These are phyloP conservation scores for Patiria pectinifera DNA, from an alignment of 53 echinoderm and acorn worm genomes.

Conservation along the genomic window DNA sequence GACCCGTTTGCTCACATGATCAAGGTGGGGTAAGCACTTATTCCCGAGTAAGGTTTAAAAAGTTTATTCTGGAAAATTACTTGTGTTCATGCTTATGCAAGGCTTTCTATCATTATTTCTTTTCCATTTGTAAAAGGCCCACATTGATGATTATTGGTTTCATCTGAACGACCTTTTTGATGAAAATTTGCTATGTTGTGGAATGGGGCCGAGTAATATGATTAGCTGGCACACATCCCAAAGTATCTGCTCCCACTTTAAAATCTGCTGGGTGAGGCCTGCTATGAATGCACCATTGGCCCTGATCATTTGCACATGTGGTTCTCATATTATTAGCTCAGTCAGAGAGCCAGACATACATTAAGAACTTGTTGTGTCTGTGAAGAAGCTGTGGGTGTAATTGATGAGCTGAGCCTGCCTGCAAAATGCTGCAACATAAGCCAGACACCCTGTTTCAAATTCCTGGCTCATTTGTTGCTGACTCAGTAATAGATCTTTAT, in stretches of 20 bases:
- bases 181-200: no score
- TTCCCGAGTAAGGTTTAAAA: no score
- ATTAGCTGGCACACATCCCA: neutral
- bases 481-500: slow-evolving; percentile 47
- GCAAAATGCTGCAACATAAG: slow-evolving; percentile 19
- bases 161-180: no score
- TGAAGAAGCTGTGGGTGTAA: slow-evolving; percentile 21
- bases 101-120: no score
- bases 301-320: slow-evolving; percentile 41
- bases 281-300: slow-evolving; percentile 7
- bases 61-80: no score
- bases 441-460: slow-evolving; percentile 39
- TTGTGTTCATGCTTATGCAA: no score
- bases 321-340: slow-evolving; percentile 1
- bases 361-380: slow-evolving; percentile 53
- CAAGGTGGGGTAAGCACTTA: no score
- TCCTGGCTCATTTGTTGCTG: slow-evolving; percentile 55
- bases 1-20: neutral
- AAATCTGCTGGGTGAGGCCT: neutral
- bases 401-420: slow-evolving; percentile 33
- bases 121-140: no score
- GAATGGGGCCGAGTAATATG: neutral
- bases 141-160: no score
- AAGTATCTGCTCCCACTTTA: neutral
- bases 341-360: slow-evolving; percentile 1